Conservation (phyloP, 2,797 vertebrate genomes). For the Pogoniulus pusillus region DNA sequence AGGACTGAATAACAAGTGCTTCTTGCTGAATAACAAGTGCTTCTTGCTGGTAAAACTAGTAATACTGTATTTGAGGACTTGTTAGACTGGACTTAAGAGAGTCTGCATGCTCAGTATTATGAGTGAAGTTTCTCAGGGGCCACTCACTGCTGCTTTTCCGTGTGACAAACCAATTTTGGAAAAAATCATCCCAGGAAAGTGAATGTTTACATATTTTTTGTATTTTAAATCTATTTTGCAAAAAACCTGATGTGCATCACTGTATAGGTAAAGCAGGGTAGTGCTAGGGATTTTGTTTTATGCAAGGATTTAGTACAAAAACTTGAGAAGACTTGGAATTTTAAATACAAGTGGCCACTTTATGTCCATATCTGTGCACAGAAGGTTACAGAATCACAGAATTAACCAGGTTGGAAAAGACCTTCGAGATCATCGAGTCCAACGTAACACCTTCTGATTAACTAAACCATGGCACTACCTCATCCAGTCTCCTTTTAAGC, state of each 20-base stretch:
- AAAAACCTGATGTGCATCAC: background rate
- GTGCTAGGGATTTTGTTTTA: background rate
- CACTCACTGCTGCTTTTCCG: background rate
- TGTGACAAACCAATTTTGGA: background rate
- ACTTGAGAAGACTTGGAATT: background rate
- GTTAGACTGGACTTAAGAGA: constrained; percentile 12
- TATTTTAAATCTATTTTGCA: background rate
- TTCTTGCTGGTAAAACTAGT: constrained; percentile 43
- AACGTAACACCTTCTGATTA: too few species aligned
- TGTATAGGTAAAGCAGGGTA: background rate
- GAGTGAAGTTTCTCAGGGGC: background rate
- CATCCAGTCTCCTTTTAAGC: too few species aligned
- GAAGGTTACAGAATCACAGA: background rate
- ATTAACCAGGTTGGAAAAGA: too few species aligned
- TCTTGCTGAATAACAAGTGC: constrained; percentile 25
- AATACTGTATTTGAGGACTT: constrained; percentile 18
- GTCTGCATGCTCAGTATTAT: background rate
- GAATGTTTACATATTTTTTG: background rate
- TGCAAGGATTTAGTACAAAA: background rate
- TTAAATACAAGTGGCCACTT: background rate
- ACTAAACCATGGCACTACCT: too few species aligned
- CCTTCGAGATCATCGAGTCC: too few species aligned
- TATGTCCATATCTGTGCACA: background rate
- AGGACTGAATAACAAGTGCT: background rate
- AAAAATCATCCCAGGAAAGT: background rate